Evolutionary conservation across 2,888 invertebrate genomes (phyloP), one percentile per base, ranked within the genome.

Genomic region (Eudemis profundana): DNA sequence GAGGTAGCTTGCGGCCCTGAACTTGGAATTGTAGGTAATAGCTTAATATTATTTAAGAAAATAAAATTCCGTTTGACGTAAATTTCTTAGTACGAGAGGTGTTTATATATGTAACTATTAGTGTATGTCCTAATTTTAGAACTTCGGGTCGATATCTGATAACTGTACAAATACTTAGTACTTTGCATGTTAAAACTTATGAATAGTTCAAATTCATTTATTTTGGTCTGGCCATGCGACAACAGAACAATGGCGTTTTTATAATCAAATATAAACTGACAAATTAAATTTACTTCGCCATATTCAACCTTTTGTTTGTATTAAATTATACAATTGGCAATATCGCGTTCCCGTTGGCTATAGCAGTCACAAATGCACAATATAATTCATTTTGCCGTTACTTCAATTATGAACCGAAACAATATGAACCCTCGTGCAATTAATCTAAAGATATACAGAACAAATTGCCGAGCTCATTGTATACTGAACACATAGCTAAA

Each of bases 401-500:
- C 40, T 40, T 47, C 38, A 54, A 49, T 42, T 33, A 21, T 33
- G 33, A 40, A 57, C 17, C 23, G 17, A 50, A 54, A 53, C 40
- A 21, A 61, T 21, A 19, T 17, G 49, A 23, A 8, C 29, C 61
- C 33, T 51, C n/a, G 42, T 44, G 17, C 38, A 59, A 59, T 51
- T 44, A 51, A 44, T 19, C n/a, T 19, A 44, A 64, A 64, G 33
- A 57, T 40, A 62, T 54, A 40, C 19, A 47, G 19, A 47, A 17
- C 49, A 44, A 57, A 57, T 64, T 50, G 36, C 8, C 36, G 27
- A 27, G 17, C 21, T 27, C 12, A 38, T 36, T 59, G 27, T 59
- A 29, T 50, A 61, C 33, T 38, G 27, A 50, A 38, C 47, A 21
- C 21, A 36, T 40, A 46, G 53, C 46, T 47, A 53, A 65, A 65